Percentiles rank a stretch among this genome's conserved stretches.
Evolutionary conservation across 2,797 vertebrate species (phyloP).

Genomic region (Channa striata): DNA sequence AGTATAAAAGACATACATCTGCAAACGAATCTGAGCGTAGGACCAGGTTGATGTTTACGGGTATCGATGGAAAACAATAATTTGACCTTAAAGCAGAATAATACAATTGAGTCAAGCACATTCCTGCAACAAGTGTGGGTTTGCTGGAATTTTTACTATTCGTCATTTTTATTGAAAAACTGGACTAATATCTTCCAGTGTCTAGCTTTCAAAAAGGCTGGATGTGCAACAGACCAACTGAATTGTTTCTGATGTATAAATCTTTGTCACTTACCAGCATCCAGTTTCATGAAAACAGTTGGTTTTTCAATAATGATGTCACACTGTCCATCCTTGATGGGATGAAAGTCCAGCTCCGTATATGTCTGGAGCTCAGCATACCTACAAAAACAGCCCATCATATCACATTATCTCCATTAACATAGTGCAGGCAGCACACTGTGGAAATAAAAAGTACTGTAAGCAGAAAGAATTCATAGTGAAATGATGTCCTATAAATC

Average conservation of each 20-base stretch:
- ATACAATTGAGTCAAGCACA: neutral
- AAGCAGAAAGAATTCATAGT: neutral
- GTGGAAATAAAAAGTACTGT: constrained; percentile 2
- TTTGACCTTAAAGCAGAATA: neutral
- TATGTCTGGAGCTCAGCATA: constrained; percentile 95
- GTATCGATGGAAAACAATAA: no score
- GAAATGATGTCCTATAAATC: neutral
- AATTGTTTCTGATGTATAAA: neutral
- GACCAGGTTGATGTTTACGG: no score
- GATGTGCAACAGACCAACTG: neutral
- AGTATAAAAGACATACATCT: no score
- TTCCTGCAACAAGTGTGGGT: neutral
- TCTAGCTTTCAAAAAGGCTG: neutral
- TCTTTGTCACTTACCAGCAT: constrained; percentile 88
- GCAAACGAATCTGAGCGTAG: no score
- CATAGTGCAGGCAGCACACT: neutral
- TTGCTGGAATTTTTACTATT: neutral
- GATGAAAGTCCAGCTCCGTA: constrained; percentile 87
- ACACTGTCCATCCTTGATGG: constrained; percentile 88
- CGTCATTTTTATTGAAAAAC: neutral
- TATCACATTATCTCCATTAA: neutral
- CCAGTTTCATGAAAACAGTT: constrained; percentile 96
- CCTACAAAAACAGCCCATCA: constrained; percentile 77
- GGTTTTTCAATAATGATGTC: constrained; percentile 91
- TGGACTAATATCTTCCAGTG: neutral